Evolutionary conservation across 2,797 vertebrate species (phyloP).

Genomic region (Perodicticus potto): DNA sequence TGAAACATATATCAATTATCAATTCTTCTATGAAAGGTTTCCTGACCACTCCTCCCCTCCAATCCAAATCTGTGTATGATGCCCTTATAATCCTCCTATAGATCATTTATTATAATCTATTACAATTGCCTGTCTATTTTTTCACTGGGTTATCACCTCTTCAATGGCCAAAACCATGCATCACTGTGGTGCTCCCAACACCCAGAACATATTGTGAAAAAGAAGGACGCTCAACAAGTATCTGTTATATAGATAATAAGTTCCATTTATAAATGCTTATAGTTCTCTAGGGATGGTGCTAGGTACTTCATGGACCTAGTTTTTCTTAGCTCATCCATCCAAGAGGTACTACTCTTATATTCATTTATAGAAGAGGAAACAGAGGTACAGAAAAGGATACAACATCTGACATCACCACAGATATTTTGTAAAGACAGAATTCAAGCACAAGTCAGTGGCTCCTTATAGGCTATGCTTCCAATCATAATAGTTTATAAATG

Average conservation of each 20-base stretch:
- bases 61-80: not conserved
- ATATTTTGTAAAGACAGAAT: not conserved
- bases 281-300: not conserved
- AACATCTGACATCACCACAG: conserved; percentile 28
- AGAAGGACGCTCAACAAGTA: not conserved
- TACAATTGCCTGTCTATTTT: not conserved
- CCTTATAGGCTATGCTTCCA: not conserved
- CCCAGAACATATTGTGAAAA: not conserved
- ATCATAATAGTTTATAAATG: conserved; percentile 26
- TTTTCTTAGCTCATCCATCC: not conserved
- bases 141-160: not conserved
- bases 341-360: conserved; percentile 17
- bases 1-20: not conserved
- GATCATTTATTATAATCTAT: not conserved
- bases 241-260: not conserved
- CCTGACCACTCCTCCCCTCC: not conserved
- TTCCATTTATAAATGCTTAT: conserved; percentile 2
- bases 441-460: not conserved
- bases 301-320: not conserved
- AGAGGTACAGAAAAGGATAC: not conserved
- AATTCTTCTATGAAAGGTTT: conserved; percentile 5
- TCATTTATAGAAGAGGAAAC: conserved; percentile 28
- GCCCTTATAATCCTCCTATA: not conserved
- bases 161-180: not conserved
- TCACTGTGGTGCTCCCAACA: not conserved